Evolutionary conservation across 2,797 vertebrate genomes (phyloP).

Genomic region (Brachyrhaphis roseni): DNA sequence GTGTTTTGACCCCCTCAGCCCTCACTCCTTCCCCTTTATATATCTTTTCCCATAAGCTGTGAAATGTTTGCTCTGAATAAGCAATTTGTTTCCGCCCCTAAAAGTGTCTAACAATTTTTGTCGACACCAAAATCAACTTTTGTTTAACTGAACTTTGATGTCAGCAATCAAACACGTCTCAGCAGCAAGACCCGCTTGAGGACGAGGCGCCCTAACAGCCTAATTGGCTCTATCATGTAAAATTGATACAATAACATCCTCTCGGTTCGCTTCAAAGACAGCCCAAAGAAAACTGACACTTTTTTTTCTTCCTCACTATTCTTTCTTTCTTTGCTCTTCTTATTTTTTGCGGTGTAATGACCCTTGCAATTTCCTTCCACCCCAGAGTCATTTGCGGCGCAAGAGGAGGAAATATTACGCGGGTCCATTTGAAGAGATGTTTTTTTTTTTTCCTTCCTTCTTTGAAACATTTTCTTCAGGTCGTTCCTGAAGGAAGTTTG

Average conservation of each 20-base stretch:
- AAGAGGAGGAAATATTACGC: constrained; percentile 73
- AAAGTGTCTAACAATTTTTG: constrained; percentile 14
- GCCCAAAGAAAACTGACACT: constrained; percentile 71
- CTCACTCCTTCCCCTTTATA: neutral
- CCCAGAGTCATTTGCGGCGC: constrained; percentile 63
- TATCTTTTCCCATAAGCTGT: neutral
- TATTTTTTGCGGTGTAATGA: constrained; percentile 58
- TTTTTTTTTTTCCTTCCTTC: constrained; percentile 54
- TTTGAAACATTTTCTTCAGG: constrained; percentile 68
- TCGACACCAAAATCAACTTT: constrained; percentile 29
- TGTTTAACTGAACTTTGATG: constrained; percentile 62
- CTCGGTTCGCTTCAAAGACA: constrained; percentile 59
- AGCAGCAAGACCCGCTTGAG: constrained; percentile 34
- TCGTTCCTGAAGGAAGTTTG: constrained; percentile 69
- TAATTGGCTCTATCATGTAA: constrained; percentile 73
- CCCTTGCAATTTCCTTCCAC: constrained; percentile 74
- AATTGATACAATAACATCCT: constrained; percentile 82
- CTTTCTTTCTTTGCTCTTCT: constrained; percentile 4
- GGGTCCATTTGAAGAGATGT: constrained; percentile 62
- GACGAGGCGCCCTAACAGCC: constrained; percentile 51
- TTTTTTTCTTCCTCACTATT: constrained; percentile 25
- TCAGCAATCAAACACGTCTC: constrained; percentile 57
- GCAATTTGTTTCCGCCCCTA: constrained; percentile 5
- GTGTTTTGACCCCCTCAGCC: neutral
- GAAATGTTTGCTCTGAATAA: constrained; percentile 14